These are phyloP conservation scores for Schizothorax lantsangensis DNA, from an alignment of 2,797 vertebrate species.

Conservation along the genomic window DNA sequence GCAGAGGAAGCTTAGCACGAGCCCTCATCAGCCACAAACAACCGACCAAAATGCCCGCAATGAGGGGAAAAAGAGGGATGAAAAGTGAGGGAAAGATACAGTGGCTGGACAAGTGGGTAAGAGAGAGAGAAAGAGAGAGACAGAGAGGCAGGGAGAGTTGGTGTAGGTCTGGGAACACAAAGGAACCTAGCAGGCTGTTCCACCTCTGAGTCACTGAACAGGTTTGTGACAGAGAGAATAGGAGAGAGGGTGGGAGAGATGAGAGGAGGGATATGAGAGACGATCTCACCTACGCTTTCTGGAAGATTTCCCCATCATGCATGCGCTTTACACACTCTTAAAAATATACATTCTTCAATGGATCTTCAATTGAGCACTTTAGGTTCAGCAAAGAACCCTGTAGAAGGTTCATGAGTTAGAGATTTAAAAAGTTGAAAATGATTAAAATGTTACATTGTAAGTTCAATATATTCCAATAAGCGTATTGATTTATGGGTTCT, in stretches of 20 bases:
- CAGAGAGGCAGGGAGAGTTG: conserved; percentile 70
- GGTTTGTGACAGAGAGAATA: conserved; percentile 71
- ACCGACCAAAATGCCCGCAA: conserved; percentile 80
- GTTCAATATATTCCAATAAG: neutral
- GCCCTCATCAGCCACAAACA: conserved; percentile 88
- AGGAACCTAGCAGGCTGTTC: conserved; percentile 70
- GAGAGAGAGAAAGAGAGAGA: neutral
- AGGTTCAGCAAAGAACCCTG: neutral
- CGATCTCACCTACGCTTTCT: conserved; percentile 60
- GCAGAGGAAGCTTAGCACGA: conserved; percentile 90
- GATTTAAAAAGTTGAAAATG: neutral
- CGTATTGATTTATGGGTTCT: neutral
- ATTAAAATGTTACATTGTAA: neutral
- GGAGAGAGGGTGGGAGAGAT: conserved; percentile 67
- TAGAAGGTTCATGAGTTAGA: neutral
- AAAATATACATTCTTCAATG: conserved; percentile 33
- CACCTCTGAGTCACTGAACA: conserved; percentile 80
- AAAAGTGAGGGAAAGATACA: conserved; percentile 28
- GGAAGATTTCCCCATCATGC: conserved; percentile 31
- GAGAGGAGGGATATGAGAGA: conserved; percentile 55
- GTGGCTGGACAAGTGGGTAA: conserved; percentile 14
- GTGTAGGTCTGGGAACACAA: conserved; percentile 67
- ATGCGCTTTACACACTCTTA: conserved; percentile 29
- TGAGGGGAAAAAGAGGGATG: conserved; percentile 72
- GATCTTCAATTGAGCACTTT: neutral